These are phyloP conservation scores for Chitala chitala DNA, from an alignment of 2,113 vertebrate genomes.

Conservation along the genomic window DNA sequence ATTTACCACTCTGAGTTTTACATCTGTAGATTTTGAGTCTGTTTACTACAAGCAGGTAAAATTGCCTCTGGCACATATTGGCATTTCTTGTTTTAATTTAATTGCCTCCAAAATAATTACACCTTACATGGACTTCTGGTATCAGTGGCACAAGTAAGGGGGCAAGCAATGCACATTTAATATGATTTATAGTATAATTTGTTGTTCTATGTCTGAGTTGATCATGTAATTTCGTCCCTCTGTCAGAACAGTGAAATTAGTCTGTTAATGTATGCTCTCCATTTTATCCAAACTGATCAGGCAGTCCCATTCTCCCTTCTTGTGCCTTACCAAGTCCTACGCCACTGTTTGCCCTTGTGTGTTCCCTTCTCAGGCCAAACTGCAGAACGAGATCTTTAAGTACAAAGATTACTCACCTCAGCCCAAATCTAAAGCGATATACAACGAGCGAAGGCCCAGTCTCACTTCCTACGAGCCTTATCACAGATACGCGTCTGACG, in stretches of 20 bases:
- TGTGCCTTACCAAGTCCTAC: too few relatives aligned
- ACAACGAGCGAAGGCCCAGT: constrained; percentile 83
- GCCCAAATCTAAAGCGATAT: constrained; percentile 88
- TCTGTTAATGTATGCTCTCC: not conserved
- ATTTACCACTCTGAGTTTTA: too few relatives aligned
- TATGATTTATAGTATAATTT: too few relatives aligned
- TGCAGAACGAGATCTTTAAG: constrained; percentile 83
- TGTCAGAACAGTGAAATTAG: not conserved
- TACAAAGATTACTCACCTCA: constrained; percentile 87
- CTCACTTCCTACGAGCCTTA: constrained; percentile 90
- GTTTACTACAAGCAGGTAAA: too few relatives aligned
- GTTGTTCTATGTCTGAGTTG: too few relatives aligned
- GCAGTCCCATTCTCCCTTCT: too few relatives aligned
- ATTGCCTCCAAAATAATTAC: too few relatives aligned
- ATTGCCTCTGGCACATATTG: too few relatives aligned
- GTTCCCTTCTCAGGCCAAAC: constrained; percentile 76
- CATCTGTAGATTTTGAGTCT: too few relatives aligned
- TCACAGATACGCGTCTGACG: constrained; percentile 78
- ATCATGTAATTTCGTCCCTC: too few relatives aligned
- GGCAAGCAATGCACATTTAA: not conserved
- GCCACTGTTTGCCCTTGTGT: constrained; percentile 10
- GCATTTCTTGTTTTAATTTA: too few relatives aligned
- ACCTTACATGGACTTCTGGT: not conserved
- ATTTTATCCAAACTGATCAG: too few relatives aligned
- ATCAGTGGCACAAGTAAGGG: not conserved